Conservation (phyloP, 37 sponge, comb jelly and placozoan genomes). For the Chondrosia reniformis region DNA sequence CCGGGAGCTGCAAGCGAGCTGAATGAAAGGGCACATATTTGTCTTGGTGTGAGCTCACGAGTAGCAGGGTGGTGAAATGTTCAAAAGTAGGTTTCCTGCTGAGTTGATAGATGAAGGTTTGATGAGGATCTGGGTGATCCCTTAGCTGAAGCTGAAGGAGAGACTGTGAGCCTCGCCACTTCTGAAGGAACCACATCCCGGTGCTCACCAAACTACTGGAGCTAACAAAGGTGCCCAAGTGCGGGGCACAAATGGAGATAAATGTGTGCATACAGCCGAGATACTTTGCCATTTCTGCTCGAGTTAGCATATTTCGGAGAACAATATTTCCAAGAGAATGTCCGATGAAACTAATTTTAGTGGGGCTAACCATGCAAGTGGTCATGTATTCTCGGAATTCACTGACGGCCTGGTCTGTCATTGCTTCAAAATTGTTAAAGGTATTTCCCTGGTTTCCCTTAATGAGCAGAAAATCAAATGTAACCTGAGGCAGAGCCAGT, state of each 20-base stretch:
- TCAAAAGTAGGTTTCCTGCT: conserved; percentile 66
- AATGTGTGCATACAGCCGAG: conserved; percentile 74
- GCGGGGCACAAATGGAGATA: conserved; percentile 91
- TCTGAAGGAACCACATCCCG: conserved; percentile 94
- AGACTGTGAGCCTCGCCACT: conserved; percentile 85
- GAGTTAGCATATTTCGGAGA: conserved; percentile 75
- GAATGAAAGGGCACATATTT: conserved; percentile 95
- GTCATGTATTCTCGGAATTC: conserved; percentile 57
- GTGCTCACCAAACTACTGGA: conserved; percentile 71
- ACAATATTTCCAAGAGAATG: conserved; percentile 91
- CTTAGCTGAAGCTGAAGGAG: conserved; percentile 86
- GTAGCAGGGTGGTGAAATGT: conserved; percentile 79
- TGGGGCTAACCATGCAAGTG: conserved; percentile 26
- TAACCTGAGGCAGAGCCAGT: conserved; percentile 68
- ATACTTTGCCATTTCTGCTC: conserved; percentile 63
- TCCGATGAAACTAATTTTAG: conserved; percentile 87
- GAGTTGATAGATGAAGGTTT: conserved; percentile 87
- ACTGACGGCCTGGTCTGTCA: conserved; percentile 71
- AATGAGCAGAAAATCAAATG: conserved; percentile 85
- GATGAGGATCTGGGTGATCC: conserved; percentile 63
- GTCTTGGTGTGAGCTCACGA: conserved; percentile 90
- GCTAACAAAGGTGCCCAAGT: conserved; percentile 81
- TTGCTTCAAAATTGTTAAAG: conserved; percentile 78
- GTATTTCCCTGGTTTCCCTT: conserved; percentile 75
- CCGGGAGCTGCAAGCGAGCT: conserved; percentile 65